These are phyloP conservation scores for Cremastinae sp. DNA, from an alignment of 2,888 invertebrate genomes.

Conservation along the genomic window DNA sequence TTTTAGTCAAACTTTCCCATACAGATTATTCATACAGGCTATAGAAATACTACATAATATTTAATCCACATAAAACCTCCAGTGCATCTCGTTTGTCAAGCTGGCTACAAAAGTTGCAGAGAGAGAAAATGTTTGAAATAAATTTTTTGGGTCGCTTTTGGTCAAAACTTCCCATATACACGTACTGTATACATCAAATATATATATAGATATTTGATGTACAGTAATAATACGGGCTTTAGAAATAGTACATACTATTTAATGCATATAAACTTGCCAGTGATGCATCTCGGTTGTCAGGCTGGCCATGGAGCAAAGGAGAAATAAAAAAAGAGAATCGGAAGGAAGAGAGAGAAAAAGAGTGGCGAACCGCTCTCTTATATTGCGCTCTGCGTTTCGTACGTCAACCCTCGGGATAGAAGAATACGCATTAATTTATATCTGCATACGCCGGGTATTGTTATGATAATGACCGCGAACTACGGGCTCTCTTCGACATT, in stretches of 20 bases:
- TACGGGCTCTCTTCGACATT: constrained; percentile 45
- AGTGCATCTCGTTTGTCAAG: too few relatives aligned
- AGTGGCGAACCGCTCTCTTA: constrained; percentile 41
- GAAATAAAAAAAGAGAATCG: constrained; percentile 33
- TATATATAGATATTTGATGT: too few relatives aligned
- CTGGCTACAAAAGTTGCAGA: too few relatives aligned
- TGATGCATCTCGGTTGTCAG: constrained; percentile 60
- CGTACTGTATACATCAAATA: too few relatives aligned
- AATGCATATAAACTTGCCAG: constrained; percentile 48
- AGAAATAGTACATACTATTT: constrained; percentile 19
- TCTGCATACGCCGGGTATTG: constrained; percentile 77
- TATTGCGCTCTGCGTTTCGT: constrained; percentile 57
- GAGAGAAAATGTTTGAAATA: too few relatives aligned
- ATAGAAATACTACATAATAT: too few relatives aligned
- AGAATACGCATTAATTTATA: constrained; percentile 80
- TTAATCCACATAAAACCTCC: too few relatives aligned
- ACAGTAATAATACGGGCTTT: neutral
- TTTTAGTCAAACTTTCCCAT: too few relatives aligned
- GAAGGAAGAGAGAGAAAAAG: constrained; percentile 12
- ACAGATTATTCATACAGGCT: too few relatives aligned
- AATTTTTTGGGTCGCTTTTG: too few relatives aligned
- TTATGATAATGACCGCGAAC: constrained; percentile 75
- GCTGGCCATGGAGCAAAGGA: constrained; percentile 43
- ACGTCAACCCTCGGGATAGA: constrained; percentile 73
- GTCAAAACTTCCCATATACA: too few relatives aligned